phyloP scores from a whole-genome alignment of 1,140 invertebrate genomes.

The Bombus pascuorum region DNA sequence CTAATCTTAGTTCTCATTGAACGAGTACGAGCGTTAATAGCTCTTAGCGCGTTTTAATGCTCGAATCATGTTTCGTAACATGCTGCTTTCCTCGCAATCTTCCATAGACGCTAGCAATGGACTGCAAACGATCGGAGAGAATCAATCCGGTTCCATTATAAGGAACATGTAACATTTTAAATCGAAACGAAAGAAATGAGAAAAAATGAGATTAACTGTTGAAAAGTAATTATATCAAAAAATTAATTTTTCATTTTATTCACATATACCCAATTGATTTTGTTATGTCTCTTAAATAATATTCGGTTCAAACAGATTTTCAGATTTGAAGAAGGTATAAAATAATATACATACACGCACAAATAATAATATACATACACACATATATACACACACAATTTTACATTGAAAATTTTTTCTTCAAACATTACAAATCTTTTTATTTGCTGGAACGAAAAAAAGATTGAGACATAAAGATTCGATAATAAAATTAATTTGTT shows the following conservation, averaged over 20 bases:
- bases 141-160: not conserved
- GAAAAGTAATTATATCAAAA: not conserved
- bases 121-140: slow-evolving; percentile 9
- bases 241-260: not conserved
- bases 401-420: too few relatives aligned
- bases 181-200: not conserved
- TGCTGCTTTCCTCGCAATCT: slow-evolving; percentile 40
- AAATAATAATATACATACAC: too few relatives aligned
- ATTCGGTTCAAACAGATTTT: not conserved
- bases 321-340: too few relatives aligned
- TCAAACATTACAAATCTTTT: too few relatives aligned
- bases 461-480: too few relatives aligned
- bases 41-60: slow-evolving; percentile 51
- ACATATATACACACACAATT: too few relatives aligned
- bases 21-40: slow-evolving; percentile 66
- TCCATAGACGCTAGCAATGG: not conserved
- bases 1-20: slow-evolving; percentile 73
- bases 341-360: too few relatives aligned
- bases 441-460: too few relatives aligned
- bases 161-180: not conserved
- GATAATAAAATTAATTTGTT: too few relatives aligned
- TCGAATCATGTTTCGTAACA: slow-evolving; percentile 59
- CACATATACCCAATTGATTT: not conserved
- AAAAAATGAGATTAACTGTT: not conserved
- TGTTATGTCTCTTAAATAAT: not conserved